Base-by-base conservation (phyloP, 1,140 invertebrate species). In the Calliphora vicina region DNA sequence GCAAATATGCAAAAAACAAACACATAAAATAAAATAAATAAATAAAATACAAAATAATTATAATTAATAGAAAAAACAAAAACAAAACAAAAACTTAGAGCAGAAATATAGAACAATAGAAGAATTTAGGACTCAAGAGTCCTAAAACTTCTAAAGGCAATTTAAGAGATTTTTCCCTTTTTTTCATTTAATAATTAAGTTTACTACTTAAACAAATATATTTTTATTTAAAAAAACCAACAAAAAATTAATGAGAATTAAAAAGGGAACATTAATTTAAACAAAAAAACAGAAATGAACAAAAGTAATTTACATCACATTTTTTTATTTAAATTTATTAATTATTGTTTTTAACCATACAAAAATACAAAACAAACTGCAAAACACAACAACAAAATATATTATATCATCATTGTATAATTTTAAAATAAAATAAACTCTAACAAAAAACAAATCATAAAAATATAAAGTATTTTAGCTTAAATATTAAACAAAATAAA, bases 391-490 rank as follows among this genome's bases (percentile, higher is more conserved):
- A 67, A 20, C 27, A 42, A 73, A 26, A 73, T 15, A 73, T 12
- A 74, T 27, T 72, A 23, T 73, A 74, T 42, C 27, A 74, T 74
- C 74, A 78, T 25, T 78, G 74, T 45, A 17, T 78, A 78, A 78
- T 78, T 78, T 67, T 35, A 74, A n/a, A n/a, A n/a, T n/a, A n/a
- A n/a, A 74, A 74, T 74, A 74, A 74, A 35, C 25, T 8, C 9
- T n/a, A 35, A 74, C 26, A 74, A 74, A 72, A 72, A 72, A 71
- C 17, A 20, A 13, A 72, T 61, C 20, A 72, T 17, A 10, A 72
- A 35, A 29, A 74, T 15, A n/a, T 29, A 76, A 78, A 78, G 74
- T 78, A 78, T 78, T 78, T 78, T 78, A 74, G 72, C 72, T 74
- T 74, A 74, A 74, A 74, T 74, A 74, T 27, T 74, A 74, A 74